A percentile compares a stretch with the other conserved stretches of the same genome.
These are phyloP conservation scores for Coelopa pilipes DNA, from an alignment of 2,888 invertebrate genomes.

Conservation along the genomic window DNA sequence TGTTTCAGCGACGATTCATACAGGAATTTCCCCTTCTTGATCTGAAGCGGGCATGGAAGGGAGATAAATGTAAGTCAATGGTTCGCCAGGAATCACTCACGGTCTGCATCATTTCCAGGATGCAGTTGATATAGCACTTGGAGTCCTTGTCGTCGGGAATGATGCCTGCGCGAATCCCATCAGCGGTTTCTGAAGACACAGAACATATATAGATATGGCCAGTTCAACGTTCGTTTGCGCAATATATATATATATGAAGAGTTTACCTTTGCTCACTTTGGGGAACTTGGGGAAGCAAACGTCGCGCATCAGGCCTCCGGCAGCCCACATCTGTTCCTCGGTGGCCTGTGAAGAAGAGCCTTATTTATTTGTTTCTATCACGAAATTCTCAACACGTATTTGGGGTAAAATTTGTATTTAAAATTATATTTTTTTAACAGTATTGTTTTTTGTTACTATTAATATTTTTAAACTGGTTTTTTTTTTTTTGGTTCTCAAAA, in stretches of 20 bases:
- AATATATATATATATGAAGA: neutral
- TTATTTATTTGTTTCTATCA: neutral
- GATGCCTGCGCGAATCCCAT: conserved; percentile 55
- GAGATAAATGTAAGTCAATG: neutral
- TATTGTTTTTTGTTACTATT: neutral
- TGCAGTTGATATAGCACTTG: conserved; percentile 70
- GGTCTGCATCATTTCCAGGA: conserved; percentile 69
- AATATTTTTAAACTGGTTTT: neutral
- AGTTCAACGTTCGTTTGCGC: neutral
- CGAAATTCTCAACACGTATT: neutral
- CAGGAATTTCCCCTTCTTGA: conserved; percentile 65
- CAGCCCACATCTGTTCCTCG: conserved; percentile 73
- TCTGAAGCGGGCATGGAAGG: conserved; percentile 47
- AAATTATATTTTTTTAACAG: neutral
- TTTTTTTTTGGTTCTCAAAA: neutral
- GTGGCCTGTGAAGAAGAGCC: conserved; percentile 53
- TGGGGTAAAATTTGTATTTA: neutral
- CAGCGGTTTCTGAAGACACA: conserved; percentile 52
- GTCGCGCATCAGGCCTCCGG: conserved; percentile 74
- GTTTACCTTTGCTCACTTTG: conserved; percentile 51
- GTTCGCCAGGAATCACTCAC: conserved; percentile 58
- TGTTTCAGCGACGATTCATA: conserved; percentile 62
- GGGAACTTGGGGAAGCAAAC: conserved; percentile 73
- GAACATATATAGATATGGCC: neutral
- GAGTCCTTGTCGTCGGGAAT: conserved; percentile 60